Percentiles rank a stretch among this genome's conserved stretches.
Conservation (phyloP, 2,888 invertebrate species). For the Drosophila gaucha region DNA sequence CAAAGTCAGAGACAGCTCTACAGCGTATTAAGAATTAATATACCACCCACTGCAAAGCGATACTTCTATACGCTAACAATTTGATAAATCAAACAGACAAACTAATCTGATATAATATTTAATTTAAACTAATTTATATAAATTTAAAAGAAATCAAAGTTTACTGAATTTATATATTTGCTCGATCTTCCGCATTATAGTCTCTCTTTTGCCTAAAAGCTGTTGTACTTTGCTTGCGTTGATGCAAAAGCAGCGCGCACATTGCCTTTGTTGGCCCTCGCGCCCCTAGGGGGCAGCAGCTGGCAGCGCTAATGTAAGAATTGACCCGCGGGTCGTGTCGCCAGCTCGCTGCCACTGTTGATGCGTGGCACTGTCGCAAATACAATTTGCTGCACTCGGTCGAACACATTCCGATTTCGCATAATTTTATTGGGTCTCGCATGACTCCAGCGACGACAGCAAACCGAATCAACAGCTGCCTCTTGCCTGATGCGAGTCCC, state of each 20-base stretch:
- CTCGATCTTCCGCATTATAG: background rate
- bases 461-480: slow-evolving; percentile 68
- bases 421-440: slow-evolving; percentile 71
- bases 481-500: slow-evolving; percentile 6
- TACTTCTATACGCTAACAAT: no score
- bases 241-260: background rate
- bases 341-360: background rate
- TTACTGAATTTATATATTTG: no score
- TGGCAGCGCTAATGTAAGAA: slow-evolving; percentile 49
- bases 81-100: no score
- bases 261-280: background rate
- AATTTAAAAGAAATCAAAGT: no score
- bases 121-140: no score
- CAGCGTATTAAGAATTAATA: no score
- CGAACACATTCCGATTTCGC: slow-evolving; percentile 73
- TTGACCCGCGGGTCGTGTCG: slow-evolving; percentile 62
- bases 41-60: no score
- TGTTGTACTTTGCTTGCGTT: background rate
- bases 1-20: no score
- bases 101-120: background rate
- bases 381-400: slow-evolving; percentile 72
- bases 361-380: slow-evolving; percentile 48
- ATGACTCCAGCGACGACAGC: slow-evolving; percentile 32
- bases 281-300: slow-evolving; percentile 8
- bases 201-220: background rate